phyloP scores from a whole-genome alignment of 2,113 vertebrate species.

The Pseudorhombus dupliciocellatus region DNA sequence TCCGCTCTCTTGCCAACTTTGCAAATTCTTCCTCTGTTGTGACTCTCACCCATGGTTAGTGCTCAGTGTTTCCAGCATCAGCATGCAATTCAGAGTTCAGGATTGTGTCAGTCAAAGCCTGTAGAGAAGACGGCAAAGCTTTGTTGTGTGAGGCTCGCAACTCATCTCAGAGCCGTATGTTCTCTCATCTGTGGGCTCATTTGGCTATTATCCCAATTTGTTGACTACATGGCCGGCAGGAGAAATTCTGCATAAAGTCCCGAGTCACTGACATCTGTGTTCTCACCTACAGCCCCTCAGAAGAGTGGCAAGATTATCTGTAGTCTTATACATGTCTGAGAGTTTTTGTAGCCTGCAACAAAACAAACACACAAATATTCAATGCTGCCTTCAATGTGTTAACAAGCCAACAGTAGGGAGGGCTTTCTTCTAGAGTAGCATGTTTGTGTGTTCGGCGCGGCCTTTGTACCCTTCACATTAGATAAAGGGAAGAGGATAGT shows the following conservation, averaged over 20 bases:
- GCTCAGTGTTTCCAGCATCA: conserved; percentile 43
- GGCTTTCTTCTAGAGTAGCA: conserved; percentile 19
- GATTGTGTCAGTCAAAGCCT: conserved; percentile 12
- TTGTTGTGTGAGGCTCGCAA: conserved; percentile 19
- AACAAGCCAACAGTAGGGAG: neutral
- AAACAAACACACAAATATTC: neutral
- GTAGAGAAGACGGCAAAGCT: conserved; percentile 17
- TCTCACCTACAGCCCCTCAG: too few relatives aligned
- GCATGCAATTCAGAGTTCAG: conserved; percentile 2
- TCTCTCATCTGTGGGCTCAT: too few relatives aligned
- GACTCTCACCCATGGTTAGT: conserved; percentile 43
- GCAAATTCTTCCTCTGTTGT: conserved; percentile 49
- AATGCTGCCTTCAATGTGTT: neutral
- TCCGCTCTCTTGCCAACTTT: conserved; percentile 16
- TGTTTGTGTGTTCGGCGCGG: conserved; percentile 53
- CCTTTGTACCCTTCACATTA: conserved; percentile 74
- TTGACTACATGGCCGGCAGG: too few relatives aligned
- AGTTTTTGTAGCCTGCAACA: too few relatives aligned
- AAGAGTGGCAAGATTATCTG: too few relatives aligned
- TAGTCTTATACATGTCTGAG: too few relatives aligned
- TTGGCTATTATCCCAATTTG: too few relatives aligned
- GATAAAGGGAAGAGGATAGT: conserved; percentile 55
- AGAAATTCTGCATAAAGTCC: too few relatives aligned
- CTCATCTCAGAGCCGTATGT: conserved; percentile 4
- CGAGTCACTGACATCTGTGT: too few relatives aligned